phyloP scores from a whole-genome alignment of 2,113 vertebrate genomes.

The Clinocottus analis region DNA sequence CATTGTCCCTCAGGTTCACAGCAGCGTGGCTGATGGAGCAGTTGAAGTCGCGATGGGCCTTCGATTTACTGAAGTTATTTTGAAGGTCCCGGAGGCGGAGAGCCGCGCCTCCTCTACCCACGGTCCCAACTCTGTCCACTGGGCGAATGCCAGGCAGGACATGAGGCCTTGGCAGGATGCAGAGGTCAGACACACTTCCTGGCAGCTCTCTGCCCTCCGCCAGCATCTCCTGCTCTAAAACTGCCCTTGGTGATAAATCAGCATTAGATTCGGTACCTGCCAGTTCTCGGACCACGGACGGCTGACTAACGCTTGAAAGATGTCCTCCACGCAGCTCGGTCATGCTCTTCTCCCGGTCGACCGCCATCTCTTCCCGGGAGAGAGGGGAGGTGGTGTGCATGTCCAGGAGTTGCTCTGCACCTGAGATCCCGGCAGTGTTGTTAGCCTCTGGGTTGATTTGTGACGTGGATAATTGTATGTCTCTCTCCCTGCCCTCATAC shows the following conservation, averaged over 20 bases:
- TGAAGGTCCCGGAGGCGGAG: constrained; percentile 79
- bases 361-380: constrained; percentile 18
- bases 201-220: constrained; percentile 53
- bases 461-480: constrained; percentile 1
- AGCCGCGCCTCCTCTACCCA: neutral
- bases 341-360: constrained; percentile 13
- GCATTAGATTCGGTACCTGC: constrained; percentile 5
- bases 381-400: neutral
- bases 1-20: constrained; percentile 83
- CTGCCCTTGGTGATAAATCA: constrained; percentile 10
- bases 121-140: neutral
- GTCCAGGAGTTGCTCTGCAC: constrained; percentile 17
- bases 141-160: constrained; percentile 32
- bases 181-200: neutral
- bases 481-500: constrained; percentile 9
- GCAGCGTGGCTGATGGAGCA: constrained; percentile 62
- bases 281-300: constrained; percentile 24
- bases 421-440: constrained; percentile 5
- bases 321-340: constrained; percentile 50
- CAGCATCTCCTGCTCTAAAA: neutral
- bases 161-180: constrained; percentile 21
- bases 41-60: constrained; percentile 73
- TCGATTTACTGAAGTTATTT: constrained; percentile 82
- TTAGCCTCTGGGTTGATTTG: constrained; percentile 39
- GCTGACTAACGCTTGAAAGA: constrained; percentile 44